A percentile compares a stretch with the other conserved stretches of the same genome.
Conservation (phyloP, 2,888 invertebrate species). For the Ceriagrion tenellum region DNA sequence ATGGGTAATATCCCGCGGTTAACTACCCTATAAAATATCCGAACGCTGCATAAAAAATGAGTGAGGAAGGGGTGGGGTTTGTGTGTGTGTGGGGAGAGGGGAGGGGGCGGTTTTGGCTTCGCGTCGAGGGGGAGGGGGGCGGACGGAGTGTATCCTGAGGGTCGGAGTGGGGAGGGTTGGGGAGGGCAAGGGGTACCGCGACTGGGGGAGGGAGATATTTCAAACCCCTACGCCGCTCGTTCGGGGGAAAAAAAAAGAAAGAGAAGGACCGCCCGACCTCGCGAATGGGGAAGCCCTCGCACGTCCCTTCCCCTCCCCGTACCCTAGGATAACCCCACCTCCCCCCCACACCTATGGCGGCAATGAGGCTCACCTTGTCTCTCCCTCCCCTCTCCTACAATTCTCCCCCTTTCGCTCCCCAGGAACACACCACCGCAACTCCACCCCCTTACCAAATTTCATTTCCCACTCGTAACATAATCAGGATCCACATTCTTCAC, state of each 20-base stretch:
- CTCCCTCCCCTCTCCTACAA: not conserved
- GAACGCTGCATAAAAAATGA: slow-evolving; percentile 65
- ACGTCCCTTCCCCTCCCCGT: not conserved
- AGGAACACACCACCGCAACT: slow-evolving; percentile 14
- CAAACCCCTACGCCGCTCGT: not conserved
- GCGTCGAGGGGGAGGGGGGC: no score
- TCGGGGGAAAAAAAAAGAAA: not conserved
- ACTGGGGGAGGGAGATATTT: slow-evolving; percentile 41
- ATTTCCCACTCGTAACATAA: slow-evolving; percentile 66
- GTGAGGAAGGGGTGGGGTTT: not conserved
- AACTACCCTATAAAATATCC: slow-evolving; percentile 67
- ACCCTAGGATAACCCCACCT: not conserved
- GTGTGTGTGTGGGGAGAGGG: not conserved
- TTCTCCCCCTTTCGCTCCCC: not conserved
- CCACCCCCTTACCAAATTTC: slow-evolving; percentile 54
- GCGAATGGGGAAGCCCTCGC: not conserved
- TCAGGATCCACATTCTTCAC: slow-evolving; percentile 65
- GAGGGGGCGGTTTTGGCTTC: not conserved
- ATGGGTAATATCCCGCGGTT: slow-evolving; percentile 68
- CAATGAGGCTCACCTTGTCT: not conserved
- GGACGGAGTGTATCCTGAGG: not conserved
- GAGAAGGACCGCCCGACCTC: not conserved
- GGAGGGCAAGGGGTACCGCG: not conserved
- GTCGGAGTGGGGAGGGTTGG: slow-evolving; percentile 43
- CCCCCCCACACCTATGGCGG: not conserved